phyloP scores from a whole-genome alignment of 2,797 vertebrate species.

The Sebastes steindachneri region DNA sequence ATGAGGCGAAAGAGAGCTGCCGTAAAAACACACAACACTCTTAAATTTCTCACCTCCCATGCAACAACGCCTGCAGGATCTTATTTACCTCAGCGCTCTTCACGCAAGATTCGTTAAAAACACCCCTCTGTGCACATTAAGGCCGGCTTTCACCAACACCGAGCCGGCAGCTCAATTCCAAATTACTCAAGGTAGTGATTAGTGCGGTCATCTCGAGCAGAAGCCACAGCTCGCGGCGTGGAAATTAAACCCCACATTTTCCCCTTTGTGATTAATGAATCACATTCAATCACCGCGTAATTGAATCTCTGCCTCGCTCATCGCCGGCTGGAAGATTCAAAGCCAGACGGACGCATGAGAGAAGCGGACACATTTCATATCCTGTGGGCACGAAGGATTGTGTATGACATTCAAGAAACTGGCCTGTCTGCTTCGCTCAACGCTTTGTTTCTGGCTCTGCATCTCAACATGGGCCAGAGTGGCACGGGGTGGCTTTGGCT shows the following conservation, averaged over 20 bases:
- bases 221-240: conserved; percentile 32
- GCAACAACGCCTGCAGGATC: conserved; percentile 21
- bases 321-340: conserved; percentile 10
- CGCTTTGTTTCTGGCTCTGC: conserved; percentile 1
- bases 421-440: conserved; percentile 15
- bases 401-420: conserved; percentile 34
- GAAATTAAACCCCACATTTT: conserved; percentile 46
- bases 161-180: conserved; percentile 13
- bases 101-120: conserved; percentile 15
- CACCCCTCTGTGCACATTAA: conserved; percentile 23
- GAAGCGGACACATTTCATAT: conserved; percentile 32
- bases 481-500: conserved; percentile 4
- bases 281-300: conserved; percentile 57
- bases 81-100: conserved; percentile 30
- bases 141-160: conserved; percentile 1
- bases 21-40: conserved; percentile 4
- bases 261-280: conserved; percentile 65
- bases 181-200: conserved; percentile 52
- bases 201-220: conserved; percentile 34
- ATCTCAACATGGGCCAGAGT: conserved; percentile 4
- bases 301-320: conserved; percentile 51
- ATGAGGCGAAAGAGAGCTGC: conserved; percentile 7
- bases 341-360: background rate
- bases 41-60: conserved; percentile 26
- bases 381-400: conserved; percentile 15